These are phyloP conservation scores for Melanotaenia boesemani DNA, from an alignment of 2,797 vertebrate species.

Conservation along the genomic window DNA sequence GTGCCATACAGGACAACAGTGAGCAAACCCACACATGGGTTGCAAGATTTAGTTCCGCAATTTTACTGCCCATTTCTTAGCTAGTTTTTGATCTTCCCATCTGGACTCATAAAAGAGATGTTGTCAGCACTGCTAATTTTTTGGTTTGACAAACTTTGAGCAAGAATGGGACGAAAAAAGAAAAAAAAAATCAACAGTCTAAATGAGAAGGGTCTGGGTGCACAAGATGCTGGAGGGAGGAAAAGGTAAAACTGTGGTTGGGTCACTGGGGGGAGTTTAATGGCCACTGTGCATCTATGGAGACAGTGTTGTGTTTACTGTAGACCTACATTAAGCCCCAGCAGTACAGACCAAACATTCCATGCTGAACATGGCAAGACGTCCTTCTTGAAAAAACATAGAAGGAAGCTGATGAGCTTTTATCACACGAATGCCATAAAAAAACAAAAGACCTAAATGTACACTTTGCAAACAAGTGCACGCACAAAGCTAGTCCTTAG, in stretches of 20 bases:
- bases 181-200: slow-evolving; percentile 1
- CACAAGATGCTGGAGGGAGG: slow-evolving; percentile 13
- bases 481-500: slow-evolving; percentile 2
- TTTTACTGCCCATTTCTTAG: slow-evolving; percentile 8
- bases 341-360: slow-evolving; percentile 53
- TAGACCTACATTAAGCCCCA: slow-evolving; percentile 45
- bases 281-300: slow-evolving; percentile 62
- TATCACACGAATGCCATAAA: slow-evolving; percentile 34
- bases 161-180: slow-evolving; percentile 10
- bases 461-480: slow-evolving; percentile 18
- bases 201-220: slow-evolving; percentile 20
- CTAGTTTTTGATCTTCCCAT: slow-evolving; percentile 57
- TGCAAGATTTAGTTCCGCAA: slow-evolving; percentile 1
- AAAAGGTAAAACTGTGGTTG: slow-evolving; percentile 27
- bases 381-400: slow-evolving; percentile 3
- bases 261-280: slow-evolving; percentile 23
- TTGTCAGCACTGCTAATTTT: slow-evolving; percentile 77
- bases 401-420: slow-evolving; percentile 12
- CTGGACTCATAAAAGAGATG: slow-evolving; percentile 84
- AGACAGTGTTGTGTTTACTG: slow-evolving; percentile 59
- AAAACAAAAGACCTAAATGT: slow-evolving; percentile 13
- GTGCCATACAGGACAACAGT: neutral
- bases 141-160: slow-evolving; percentile 43
- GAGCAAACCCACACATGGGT: neutral
- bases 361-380: slow-evolving; percentile 20